Base-by-base conservation (phyloP, 1,140 invertebrate genomes). In the Ceratina australensis region DNA sequence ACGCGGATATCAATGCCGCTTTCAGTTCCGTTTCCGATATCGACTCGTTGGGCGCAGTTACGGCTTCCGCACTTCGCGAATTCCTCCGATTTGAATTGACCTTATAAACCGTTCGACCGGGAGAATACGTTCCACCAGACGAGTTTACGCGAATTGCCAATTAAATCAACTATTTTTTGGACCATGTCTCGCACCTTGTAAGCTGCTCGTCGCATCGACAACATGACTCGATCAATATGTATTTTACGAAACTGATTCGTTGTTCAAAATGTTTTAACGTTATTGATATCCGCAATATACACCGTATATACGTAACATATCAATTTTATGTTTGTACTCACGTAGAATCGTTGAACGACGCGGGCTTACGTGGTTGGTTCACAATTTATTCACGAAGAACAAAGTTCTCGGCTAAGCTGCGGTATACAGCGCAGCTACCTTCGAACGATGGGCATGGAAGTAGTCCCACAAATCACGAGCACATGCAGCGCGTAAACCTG, bases 81-180 rank as follows among this genome's bases (percentile, higher is more conserved):
- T 81, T 82, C 64, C 33, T 50, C 16, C 50, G 49, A 49, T 28
- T 66, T 42, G 56, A 67, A 79, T 82, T 64, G 68, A 78, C 68
- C 69, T 54, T 73, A 65, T 71, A 81, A 78, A 72, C 49, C 69
- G 67, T 65, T 71, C 75, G 59, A 24, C 33, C 79, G 59, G 69
- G 69, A 73, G 65, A 81, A 81, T 73, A 76, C 59, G 16, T 83
- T 82, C 82, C 72, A 74, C 72, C n/a, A 18, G 47, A 20, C 74
- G 63, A 57, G 76, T 68, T 47, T 59, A 12, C 69, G 18, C 61
- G 28, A 16, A 7, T 20, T 15, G 54, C 52, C 67, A 69, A 72
- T 72, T 50, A 61, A 5, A 49, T 49, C 42, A 56, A 3, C 16
- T 12, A 50, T 50, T 69, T 42, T 42, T 42, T 18, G 1, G n/a